phyloP scores from a whole-genome alignment of 2,888 invertebrate genomes.

The Eucera pruinosa region DNA sequence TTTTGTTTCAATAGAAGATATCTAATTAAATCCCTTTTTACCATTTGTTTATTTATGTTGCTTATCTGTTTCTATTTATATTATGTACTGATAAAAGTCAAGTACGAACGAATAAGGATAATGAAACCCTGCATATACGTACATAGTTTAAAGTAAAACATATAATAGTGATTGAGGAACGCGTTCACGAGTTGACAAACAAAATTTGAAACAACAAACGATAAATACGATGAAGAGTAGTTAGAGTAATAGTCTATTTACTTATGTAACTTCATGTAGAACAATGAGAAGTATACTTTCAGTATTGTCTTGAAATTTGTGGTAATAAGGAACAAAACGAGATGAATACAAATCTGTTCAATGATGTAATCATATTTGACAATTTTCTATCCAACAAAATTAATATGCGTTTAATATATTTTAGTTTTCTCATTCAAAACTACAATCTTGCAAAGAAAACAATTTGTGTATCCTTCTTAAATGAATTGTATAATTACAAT shows the following conservation, averaged over 20 bases:
- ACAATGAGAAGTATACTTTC: slow-evolving; percentile 33
- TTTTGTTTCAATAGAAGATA: not conserved
- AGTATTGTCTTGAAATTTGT: slow-evolving; percentile 11
- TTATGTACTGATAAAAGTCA: not conserved
- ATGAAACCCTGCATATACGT: too few relatives aligned
- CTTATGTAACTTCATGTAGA: slow-evolving; percentile 40
- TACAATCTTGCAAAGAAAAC: not conserved
- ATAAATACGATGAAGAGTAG: slow-evolving; percentile 18
- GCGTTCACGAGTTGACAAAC: slow-evolving; percentile 18
- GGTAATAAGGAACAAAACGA: slow-evolving; percentile 2
- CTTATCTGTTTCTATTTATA: too few relatives aligned
- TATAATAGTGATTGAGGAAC: not conserved
- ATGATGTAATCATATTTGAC: slow-evolving; percentile 6
- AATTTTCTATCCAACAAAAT: not conserved
- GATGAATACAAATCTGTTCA: not conserved
- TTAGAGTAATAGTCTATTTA: slow-evolving; percentile 45
- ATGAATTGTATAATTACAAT: not conserved
- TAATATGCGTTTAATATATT: too few relatives aligned
- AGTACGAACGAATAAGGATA: not conserved
- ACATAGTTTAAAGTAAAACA: not conserved
- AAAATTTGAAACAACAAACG: slow-evolving; percentile 16
- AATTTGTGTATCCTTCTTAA: not conserved
- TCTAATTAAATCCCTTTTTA: not conserved
- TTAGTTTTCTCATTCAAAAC: too few relatives aligned
- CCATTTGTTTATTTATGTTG: not conserved